phyloP scores from a whole-genome alignment of 2,113 vertebrate species.

The Camelus dromedarius region DNA sequence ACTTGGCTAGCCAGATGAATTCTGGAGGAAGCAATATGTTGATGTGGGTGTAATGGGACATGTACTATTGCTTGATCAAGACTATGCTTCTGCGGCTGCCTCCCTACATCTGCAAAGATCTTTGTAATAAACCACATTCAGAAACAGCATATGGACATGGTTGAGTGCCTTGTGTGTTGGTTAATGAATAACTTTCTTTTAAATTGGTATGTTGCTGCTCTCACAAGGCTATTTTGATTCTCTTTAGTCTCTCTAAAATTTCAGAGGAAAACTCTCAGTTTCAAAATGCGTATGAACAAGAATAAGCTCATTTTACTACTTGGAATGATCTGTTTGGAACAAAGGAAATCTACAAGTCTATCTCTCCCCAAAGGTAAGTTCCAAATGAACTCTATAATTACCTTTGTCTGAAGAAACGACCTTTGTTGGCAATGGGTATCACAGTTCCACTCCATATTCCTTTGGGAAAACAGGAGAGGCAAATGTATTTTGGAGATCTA shows the following conservation, averaged over 20 bases:
- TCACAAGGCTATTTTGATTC: conserved; percentile 39
- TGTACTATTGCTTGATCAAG: background rate
- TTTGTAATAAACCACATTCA: conserved; percentile 73
- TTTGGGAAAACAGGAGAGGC: conserved; percentile 9
- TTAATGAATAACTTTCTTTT: conserved; percentile 87
- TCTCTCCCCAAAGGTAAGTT: conserved; percentile 83
- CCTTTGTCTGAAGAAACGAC: background rate
- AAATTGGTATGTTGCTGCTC: conserved; percentile 66
- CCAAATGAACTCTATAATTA: background rate
- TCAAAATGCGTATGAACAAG: conserved; percentile 79
- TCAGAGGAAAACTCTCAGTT: conserved; percentile 23
- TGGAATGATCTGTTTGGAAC: conserved; percentile 77
- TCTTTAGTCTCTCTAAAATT: conserved; percentile 49
- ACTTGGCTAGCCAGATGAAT: background rate
- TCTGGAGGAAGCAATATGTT: background rate
- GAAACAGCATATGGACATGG: conserved; percentile 47
- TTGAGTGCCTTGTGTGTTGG: conserved; percentile 70
- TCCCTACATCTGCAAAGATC: conserved; percentile 31
- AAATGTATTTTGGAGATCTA: conserved; percentile 14
- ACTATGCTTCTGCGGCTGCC: background rate
- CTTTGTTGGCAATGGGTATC: conserved; percentile 12
- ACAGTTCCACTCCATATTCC: background rate
- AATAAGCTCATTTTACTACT: conserved; percentile 80
- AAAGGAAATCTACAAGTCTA: conserved; percentile 41
- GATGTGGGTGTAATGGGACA: background rate